phyloP scores from a whole-genome alignment of 2,113 vertebrate genomes.

The Cyprinodon brontotheroides region DNA sequence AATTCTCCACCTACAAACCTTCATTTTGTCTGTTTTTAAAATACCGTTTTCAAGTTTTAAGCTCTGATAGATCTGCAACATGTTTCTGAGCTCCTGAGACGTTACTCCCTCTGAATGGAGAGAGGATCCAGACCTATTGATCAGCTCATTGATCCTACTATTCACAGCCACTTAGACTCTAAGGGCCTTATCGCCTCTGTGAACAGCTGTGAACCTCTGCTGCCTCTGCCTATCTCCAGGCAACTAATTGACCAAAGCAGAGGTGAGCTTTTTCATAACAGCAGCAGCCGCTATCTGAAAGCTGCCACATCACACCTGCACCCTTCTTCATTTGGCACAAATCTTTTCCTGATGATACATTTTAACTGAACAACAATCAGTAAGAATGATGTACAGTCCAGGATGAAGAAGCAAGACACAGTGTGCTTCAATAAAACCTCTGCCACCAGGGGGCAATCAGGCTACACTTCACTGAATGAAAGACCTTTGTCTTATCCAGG shows the following conservation, averaged over 20 bases:
- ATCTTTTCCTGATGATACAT: conserved; percentile 24
- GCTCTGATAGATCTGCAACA: conserved; percentile 34
- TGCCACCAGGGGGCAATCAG: conserved; percentile 71
- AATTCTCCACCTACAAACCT: neutral
- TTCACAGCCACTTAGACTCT: conserved; percentile 69
- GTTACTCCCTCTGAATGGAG: conserved; percentile 44
- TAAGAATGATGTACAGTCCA: conserved; percentile 36
- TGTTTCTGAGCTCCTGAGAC: conserved; percentile 40
- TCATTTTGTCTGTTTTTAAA: neutral
- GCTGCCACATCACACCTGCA: neutral
- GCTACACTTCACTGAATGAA: conserved; percentile 23
- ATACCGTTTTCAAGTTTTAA: conserved; percentile 37
- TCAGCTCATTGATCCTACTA: conserved; percentile 63
- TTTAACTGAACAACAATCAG: conserved; percentile 20
- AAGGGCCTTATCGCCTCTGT: conserved; percentile 55
- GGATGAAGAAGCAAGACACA: neutral
- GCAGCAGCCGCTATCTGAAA: conserved; percentile 32
- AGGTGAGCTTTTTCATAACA: conserved; percentile 32
- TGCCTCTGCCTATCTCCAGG: conserved; percentile 3
- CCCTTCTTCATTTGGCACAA: conserved; percentile 15
- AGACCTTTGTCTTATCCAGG: neutral
- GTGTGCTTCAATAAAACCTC: conserved; percentile 1
- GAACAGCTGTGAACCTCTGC: conserved; percentile 53
- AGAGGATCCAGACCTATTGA: conserved; percentile 59
- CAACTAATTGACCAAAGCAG: conserved; percentile 52